Evolutionary conservation across 1,140 invertebrate species (phyloP).

Genomic region (Bombus polaris): DNA sequence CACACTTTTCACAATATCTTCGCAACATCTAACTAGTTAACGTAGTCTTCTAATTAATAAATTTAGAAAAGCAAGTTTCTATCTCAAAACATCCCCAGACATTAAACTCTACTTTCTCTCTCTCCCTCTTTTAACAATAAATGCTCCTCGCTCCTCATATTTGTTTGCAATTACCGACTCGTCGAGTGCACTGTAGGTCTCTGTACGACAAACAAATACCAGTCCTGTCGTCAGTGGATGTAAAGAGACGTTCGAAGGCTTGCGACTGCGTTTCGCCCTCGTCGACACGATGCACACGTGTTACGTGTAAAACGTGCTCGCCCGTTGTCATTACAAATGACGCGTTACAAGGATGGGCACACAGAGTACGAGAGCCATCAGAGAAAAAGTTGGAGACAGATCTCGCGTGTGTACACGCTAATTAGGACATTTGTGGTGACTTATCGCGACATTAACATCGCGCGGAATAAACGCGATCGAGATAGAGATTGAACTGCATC

Average conservation of each 20-base stretch:
- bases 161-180: background rate
- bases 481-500: conserved; percentile 51
- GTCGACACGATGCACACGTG: conserved; percentile 1
- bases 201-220: background rate
- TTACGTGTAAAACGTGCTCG: conserved; percentile 41
- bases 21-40: too few relatives aligned
- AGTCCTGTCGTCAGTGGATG: background rate
- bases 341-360: conserved; percentile 30
- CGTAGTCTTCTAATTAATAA: too few relatives aligned
- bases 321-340: conserved; percentile 41
- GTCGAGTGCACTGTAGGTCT: background rate
- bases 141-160: background rate
- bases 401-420: conserved; percentile 35
- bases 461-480: conserved; percentile 47
- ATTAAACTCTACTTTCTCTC: too few relatives aligned
- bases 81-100: too few relatives aligned
- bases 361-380: background rate
- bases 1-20: too few relatives aligned
- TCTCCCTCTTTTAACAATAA: background rate
- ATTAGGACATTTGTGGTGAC: conserved; percentile 55
- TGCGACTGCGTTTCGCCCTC: conserved; percentile 16
- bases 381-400: background rate
- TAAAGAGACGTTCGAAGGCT: background rate
- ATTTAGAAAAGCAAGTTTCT: too few relatives aligned
- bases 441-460: conserved; percentile 55